Base-by-base conservation (phyloP, 2,113 vertebrate genomes). In the Spheniscus mendiculus region DNA sequence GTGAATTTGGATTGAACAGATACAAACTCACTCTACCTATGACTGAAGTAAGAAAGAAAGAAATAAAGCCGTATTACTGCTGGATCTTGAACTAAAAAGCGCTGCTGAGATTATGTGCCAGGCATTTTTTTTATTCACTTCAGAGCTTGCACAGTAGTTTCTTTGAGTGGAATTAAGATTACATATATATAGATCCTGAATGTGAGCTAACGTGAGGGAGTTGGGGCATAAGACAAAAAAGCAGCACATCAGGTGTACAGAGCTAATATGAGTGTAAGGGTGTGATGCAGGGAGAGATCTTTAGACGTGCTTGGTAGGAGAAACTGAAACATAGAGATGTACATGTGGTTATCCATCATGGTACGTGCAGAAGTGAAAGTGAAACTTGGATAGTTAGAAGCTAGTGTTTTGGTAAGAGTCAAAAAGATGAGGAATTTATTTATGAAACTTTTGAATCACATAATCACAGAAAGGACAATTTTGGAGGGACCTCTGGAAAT, bases 201-300 rank as follows among this genome's bases (percentile, higher is more conserved):
- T 44, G 12, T 42, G 22, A 66, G n/a, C 10, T 40, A 23, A 63
- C 5, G 3, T 50, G n/a, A 63, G 13, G 2, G 6, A 0, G 1
- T 81, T 7, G 15, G 7, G 27, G 0, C 27, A 73, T 26, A 59
- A 62, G 81, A 36, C 3, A 47, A 66, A 16, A 21, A 58, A 81
- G 27, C 38, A 65, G 40, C 10, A n/a, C 12, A 21, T 44, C 32
- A 59, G 7, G 3, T 47, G 9, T n/a, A 27, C 29, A 71, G 56
- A 23, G 47, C 4, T 74, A 72, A 74, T 11, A 47, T 5, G 5
- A 79, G 25, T 21, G 6, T 55, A 44, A 55, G 9, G 5, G 20
- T 47, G 12, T 67, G 30, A 55, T 56, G 12, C 29, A 5, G 34
- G 6, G 34, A 73, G 25, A 90, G 14, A 22, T n/a, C 26, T 88